Evolutionary conservation across 2,113 vertebrate genomes (phyloP), one percentile per base, ranked within the genome.

Genomic region (Pachycephala philippinensis): DNA sequence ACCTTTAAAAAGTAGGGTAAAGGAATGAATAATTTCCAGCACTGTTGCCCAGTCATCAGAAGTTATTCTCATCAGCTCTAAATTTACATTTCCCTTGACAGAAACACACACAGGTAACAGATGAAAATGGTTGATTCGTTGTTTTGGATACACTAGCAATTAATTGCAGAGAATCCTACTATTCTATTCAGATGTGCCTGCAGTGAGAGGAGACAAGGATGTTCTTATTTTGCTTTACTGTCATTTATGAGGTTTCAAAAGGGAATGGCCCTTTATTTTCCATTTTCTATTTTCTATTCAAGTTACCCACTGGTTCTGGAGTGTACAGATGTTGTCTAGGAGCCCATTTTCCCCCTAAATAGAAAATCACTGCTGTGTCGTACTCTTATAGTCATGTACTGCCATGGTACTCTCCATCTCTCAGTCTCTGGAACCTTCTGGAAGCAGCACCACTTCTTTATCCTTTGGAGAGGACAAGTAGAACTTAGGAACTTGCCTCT

Each of bases 71-170:
- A 84, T 64, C 37, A 56, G 31, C 44, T 94, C n/a, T 52, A 35
- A 70, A 89, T 95, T 69, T 90, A n/a, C 47, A 40, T 94, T 80
- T 96, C 37, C 53, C n/a, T 64, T 79, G 84, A 68, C 64, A 89
- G 80, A 84, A 92, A 66, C 56, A 33, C 17, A 30, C 24, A 52
- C 30, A 78, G 33, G 39, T 94, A 78, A 71, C 68, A 81, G 57
- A 87, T 79, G 37, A 91, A 76, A 91, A 78, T 53, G 37, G 26
- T 26, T 88, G 45, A 44, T 85, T 69, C 72, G 23, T 65, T 91
- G 28, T 13, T 93, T 70, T 86, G 83, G 33, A 52, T 71, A 21
- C 27, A 66, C 68, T 44, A 68, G 10, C 42, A 81, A 35, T 92
- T 92, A 77, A 45, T 89, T 88, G 39, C 64, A 45, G 37, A 87